These are phyloP conservation scores for Eumeta japonica DNA, from an alignment of 1,140 invertebrate species.

Conservation along the genomic window DNA sequence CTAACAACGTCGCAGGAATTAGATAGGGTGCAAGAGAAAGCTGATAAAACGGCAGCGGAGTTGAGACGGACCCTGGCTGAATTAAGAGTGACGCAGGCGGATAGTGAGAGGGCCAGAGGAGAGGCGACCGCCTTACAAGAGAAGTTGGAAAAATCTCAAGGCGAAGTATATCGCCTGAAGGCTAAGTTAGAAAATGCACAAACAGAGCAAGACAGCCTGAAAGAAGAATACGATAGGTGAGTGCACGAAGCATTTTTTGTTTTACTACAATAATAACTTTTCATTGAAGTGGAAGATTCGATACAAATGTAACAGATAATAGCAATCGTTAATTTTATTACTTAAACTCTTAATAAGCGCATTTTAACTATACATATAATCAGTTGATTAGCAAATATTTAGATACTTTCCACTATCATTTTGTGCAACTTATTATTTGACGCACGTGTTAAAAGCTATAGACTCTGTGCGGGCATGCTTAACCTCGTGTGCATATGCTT, in stretches of 20 bases:
- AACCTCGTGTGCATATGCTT: no score
- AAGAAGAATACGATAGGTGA: conserved; percentile 83
- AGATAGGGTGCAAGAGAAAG: conserved; percentile 81
- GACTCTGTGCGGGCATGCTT: no score
- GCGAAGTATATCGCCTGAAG: conserved; percentile 90
- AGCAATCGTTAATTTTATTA: no score
- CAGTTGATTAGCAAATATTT: no score
- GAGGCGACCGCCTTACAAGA: conserved; percentile 86
- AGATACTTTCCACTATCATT: no score
- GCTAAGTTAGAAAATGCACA: conserved; percentile 92
- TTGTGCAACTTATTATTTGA: no score
- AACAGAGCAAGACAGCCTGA: conserved; percentile 87
- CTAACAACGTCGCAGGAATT: conserved; percentile 74
- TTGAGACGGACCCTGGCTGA: conserved; percentile 83
- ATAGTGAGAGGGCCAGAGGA: conserved; percentile 80
- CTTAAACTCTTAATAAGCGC: no score
- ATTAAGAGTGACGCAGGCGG: conserved; percentile 78
- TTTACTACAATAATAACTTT: no score
- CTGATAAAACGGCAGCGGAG: conserved; percentile 81
- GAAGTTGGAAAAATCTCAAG: conserved; percentile 90
- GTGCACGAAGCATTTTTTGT: no score
- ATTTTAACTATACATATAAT: no score
- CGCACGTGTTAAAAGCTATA: no score
- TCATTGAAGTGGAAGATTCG: no score
- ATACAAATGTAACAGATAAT: conserved; percentile 55